A percentile compares a stretch with the other conserved stretches of the same genome.
Conservation (phyloP, 2,888 invertebrate genomes). For the Silvanus unidentatus region DNA sequence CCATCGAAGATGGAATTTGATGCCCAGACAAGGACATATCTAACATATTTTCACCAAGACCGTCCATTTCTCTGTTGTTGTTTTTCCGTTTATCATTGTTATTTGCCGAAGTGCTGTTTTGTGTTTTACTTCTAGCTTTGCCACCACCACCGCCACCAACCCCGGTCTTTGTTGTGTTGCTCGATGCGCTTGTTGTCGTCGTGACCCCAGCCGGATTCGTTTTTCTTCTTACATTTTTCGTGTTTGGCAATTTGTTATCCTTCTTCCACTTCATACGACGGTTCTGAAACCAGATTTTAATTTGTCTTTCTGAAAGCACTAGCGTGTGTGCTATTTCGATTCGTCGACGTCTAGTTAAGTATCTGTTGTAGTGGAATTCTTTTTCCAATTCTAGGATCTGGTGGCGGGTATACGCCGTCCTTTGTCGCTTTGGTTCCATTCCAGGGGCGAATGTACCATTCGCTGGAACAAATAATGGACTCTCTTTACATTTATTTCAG, state of each 20-base stretch:
- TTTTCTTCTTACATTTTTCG: constrained; percentile 69
- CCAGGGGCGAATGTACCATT: constrained; percentile 84
- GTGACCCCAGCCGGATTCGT: constrained; percentile 68
- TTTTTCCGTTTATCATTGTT: constrained; percentile 65
- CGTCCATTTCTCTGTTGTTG: constrained; percentile 53
- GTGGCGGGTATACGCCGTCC: constrained; percentile 96
- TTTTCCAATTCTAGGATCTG: constrained; percentile 96
- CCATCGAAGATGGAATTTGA: constrained; percentile 51
- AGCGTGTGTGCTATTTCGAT: constrained; percentile 97
- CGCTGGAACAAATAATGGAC: constrained; percentile 58
- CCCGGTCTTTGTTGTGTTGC: constrained; percentile 39
- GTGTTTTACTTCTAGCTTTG: constrained; percentile 45
- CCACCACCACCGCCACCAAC: constrained; percentile 28
- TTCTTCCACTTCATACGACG: constrained; percentile 83
- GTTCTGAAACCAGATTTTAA: constrained; percentile 86
- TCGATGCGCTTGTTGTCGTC: constrained; percentile 48
- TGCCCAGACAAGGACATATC: constrained; percentile 44
- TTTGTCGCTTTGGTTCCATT: constrained; percentile 92
- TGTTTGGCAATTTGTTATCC: constrained; percentile 83
- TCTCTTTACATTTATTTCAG: constrained; percentile 5
- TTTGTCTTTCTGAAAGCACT: constrained; percentile 86
- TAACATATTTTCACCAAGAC: constrained; percentile 50
- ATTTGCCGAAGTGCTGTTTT: constrained; percentile 44
- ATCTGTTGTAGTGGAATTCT: constrained; percentile 96
- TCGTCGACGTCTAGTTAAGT: constrained; percentile 87